Base-by-base conservation (phyloP, 2,797 vertebrate species). In the Oreonectes daqikongensis region DNA sequence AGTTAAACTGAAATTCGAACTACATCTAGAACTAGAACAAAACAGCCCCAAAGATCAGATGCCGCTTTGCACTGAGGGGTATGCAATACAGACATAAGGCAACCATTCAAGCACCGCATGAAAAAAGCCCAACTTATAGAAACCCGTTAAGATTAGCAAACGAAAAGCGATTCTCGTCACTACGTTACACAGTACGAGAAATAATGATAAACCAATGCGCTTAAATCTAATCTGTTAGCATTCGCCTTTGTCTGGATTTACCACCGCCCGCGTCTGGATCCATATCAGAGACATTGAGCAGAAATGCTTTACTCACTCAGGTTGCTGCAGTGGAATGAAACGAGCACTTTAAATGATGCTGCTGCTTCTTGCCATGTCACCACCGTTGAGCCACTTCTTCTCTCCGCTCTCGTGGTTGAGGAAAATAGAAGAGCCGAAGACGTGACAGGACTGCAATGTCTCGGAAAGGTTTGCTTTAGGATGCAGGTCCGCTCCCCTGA, bases 371-470 rank as follows among this genome's bases (percentile, higher is more conserved):
- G 90, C 91, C 89, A 92, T 90, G 91, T 89, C 87, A 87, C 88
- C 89, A 88, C 86, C 89, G 83, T 90, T 87, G 87, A 92, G 86
- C 87, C 88, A 86, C 88, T 89, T 91, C 90, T 82, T 68, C 76
- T 75, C 80, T 82, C 79, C 80, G 86, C 87, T 89, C 86, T 90
- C 89, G 89, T 83, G 87, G 85, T 84, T 82, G 83, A 90, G 86
- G 91, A 88, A 87, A 90, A 90, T 84, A 91, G 86, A 84, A 85
- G 81, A 86, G 85, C 82, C 73, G 81, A 77, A 83, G 84, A 87
- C 92, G 92, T 92, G 92, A 92, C 89, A 88, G 90, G 92, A 93
- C 92, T 93, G 91, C 91, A 93, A 90, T 92, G 90, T 90, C 88
- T 90, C 68, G 75, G 69, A 30, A 3, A 79, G 86, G 64, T 85